Evolutionary conservation across 2,113 vertebrate genomes (phyloP), one percentile per base, ranked within the genome.

Genomic region (Alouatta palliata): DNA sequence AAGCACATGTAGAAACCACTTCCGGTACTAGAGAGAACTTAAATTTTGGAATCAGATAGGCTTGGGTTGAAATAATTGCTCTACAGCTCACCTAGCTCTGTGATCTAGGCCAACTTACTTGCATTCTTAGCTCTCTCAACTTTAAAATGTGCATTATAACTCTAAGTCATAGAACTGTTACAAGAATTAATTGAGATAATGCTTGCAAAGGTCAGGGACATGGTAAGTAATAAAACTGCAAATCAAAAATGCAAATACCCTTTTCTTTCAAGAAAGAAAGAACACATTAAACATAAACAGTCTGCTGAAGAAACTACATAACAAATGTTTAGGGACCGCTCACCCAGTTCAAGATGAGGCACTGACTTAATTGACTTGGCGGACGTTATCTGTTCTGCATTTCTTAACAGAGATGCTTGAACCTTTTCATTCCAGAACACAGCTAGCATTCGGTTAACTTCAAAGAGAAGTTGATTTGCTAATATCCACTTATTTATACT

Each of bases 131-230:
- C 37, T 71, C 71, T 73, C 54, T 77, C 43, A 83, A 47, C 14
- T 49, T 89, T 52, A 68, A 82, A 75, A 56, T 35, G 7, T 45
- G 27, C 23, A 32, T 68, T 90, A 49, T 32, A 58, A 47, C 5
- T 40, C 45, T 37, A 27, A 23, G 64, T 82, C 58, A 93, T 17
- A 52, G 23, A 40, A 95, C 30, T 64, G 56, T 80, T 71, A 45
- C 37, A 14, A 82, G 30, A 45, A 97, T 49, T 95, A 79, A 89
- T 5, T 40, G 32, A 40, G 11, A 85, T 90, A 70, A 91, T 68
- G 43, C 37, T 88, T 54, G 8, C 25, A 81, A 93, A 90, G n/a
- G 30, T 80, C 54, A 80, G 27, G 37, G 14, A 94, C 52, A 43
- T 1, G 68, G 27, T 35, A 92, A 9, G 77, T 43, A 90, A 80